Base-by-base conservation (phyloP, 2,113 vertebrate species). In the Eulemur macaco region DNA sequence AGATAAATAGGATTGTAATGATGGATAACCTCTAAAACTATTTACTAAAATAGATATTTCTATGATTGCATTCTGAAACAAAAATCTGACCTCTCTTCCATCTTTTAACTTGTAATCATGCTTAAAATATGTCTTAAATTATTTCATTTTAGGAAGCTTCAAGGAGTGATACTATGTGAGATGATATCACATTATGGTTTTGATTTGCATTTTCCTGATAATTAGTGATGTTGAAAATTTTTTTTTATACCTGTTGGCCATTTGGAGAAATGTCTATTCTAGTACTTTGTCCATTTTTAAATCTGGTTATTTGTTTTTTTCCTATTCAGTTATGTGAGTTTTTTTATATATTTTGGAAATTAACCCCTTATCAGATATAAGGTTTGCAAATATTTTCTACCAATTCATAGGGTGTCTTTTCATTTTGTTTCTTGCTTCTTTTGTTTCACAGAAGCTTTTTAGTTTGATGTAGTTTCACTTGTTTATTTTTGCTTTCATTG, bases 91-190 rank as follows among this genome's bases (percentile, higher is more conserved):
- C 9, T 58, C 17, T 82, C 7, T 68, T 69, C 39, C 15, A 45
- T 18, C 18, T 77, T 91, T 89, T 56, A 86, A 83, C 6, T 39
- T 85, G 8, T 52, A 86, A 69, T 81, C 15, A 29, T 92, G 47
- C 29, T 66, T 80, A 81, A 80, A 85, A 52, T 8, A 50, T 47
- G 13, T 74, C 47, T 89, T 94, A 92, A 96, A n/a, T 63, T 90
- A 50, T 11, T 45, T 73, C 14, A 56, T 77, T 94, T 71, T 5
- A 1, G 13, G 21, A 85, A n/a, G 9, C 37, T 60, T n/a, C 52
- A 42, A 52, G 27, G 78, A 13, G 3, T 89, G 20, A 90, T 74
- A 45, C 14, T 50, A 52, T 77, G 31, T 74, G 39, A 74, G 39
- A 45, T 47, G 42, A 47, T 76, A 76, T 47, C 73, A 2, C 73